Percentiles rank a stretch among this genome's conserved stretches.
Conservation (phyloP, 1,140 invertebrate species). For the Cepaea nemoralis region DNA sequence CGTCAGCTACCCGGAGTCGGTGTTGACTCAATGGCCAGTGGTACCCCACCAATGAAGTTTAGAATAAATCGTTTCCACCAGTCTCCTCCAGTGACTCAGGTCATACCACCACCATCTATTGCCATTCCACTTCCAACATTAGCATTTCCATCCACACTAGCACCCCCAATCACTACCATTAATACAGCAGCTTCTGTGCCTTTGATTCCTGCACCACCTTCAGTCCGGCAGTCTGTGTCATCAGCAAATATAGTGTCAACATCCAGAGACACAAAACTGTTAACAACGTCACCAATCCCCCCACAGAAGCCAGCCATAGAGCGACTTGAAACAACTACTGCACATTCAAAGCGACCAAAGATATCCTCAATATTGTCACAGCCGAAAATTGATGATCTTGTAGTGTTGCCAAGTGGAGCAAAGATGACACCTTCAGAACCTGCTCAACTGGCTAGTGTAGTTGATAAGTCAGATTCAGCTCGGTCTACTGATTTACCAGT, state of each 20-base stretch:
- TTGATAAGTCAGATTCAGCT: background rate
- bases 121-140: background rate
- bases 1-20: background rate
- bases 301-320: background rate
- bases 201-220: background rate
- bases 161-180: background rate
- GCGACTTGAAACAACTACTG: background rate
- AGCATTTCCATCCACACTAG: background rate
- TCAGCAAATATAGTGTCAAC: background rate
- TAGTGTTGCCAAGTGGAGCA: background rate
- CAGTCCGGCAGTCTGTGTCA: background rate
- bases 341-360: slow-evolving; percentile 27
- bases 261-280: too few species aligned
- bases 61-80: slow-evolving; percentile 26
- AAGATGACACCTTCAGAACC: background rate
- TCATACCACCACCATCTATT: slow-evolving; percentile 14
- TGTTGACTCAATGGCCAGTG: background rate
- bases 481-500: too few species aligned
- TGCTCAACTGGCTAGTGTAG: background rate
- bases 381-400: slow-evolving; percentile 15
- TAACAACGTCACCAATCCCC: background rate
- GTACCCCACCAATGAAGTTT: slow-evolving; percentile 5
- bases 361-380: slow-evolving; percentile 35
- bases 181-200: background rate
- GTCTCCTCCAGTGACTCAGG: background rate